Evolutionary conservation across 2,113 vertebrate species (phyloP).

Genomic region (Trematomus loennbergii): DNA sequence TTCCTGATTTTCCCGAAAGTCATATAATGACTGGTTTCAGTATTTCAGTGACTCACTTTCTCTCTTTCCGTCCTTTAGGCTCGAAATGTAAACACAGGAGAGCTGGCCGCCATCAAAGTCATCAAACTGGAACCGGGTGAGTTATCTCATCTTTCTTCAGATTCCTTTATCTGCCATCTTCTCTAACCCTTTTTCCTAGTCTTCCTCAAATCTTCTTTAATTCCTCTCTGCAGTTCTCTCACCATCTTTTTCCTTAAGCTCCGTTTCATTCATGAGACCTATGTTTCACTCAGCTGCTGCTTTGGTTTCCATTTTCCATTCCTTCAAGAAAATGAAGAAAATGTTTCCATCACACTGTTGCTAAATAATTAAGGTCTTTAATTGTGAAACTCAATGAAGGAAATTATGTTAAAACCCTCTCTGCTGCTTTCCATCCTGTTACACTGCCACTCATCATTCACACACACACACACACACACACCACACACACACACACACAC

Average conservation of each 20-base stretch:
- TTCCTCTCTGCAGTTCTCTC: background rate
- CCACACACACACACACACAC: too few relatives aligned
- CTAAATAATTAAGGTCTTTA: background rate
- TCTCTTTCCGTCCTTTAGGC: conserved; percentile 82
- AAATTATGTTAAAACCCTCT: too few relatives aligned
- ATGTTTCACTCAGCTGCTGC: background rate
- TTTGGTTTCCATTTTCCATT: too few relatives aligned
- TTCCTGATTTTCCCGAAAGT: too few relatives aligned
- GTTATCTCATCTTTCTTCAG: conserved; percentile 44
- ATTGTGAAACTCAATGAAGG: background rate
- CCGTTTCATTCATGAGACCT: background rate
- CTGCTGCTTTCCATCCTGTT: too few relatives aligned
- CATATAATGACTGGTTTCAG: too few relatives aligned
- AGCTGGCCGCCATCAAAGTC: conserved; percentile 98
- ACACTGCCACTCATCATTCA: too few relatives aligned
- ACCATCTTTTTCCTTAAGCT: background rate
- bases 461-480: too few relatives aligned
- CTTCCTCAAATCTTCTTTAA: background rate
- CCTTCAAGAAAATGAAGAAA: background rate
- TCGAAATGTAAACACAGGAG: conserved; percentile 91
- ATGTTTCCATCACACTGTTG: background rate
- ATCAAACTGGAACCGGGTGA: conserved; percentile 99
- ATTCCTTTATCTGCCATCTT: background rate
- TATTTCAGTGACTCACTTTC: conserved; percentile 3
- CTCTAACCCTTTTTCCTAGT: background rate